Evolutionary conservation across 2,797 vertebrate species (phyloP).

Genomic region (Tiaroga cobitis): DNA sequence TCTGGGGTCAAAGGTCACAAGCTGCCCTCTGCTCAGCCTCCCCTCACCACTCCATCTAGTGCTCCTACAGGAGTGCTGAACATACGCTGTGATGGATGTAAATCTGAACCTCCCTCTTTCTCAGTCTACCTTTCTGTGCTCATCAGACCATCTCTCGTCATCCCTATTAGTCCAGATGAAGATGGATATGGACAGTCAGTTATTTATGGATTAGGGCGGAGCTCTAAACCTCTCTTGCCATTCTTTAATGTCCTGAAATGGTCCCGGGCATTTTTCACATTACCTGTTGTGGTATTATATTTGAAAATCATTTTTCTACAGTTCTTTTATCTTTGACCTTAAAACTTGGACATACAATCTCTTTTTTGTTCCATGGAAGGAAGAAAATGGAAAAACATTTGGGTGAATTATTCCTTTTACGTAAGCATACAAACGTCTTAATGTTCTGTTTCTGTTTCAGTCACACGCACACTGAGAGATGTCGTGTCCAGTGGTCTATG

Average conservation of each 20-base stretch:
- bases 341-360: no score
- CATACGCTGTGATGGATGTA: conserved; percentile 49
- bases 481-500: neutral
- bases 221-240: conserved; percentile 14
- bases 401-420: neutral
- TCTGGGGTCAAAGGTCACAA: conserved; percentile 55
- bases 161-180: conserved; percentile 69
- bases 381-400: neutral
- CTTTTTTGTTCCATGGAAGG: neutral
- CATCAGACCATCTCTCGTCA: conserved; percentile 52
- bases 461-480: neutral
- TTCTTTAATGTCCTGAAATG: conserved; percentile 9
- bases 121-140: neutral
- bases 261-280: conserved; percentile 15
- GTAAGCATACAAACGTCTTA: neutral
- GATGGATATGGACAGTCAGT: conserved; percentile 62
- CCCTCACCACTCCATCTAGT: conserved; percentile 46
- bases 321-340: neutral
- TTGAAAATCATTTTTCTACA: neutral
- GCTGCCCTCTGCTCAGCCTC: conserved; percentile 49
- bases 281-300: neutral
- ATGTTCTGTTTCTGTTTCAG: neutral
- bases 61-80: conserved; percentile 38
- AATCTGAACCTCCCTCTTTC: conserved; percentile 16
- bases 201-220: conserved; percentile 55